Base-by-base conservation (phyloP, 2,888 invertebrate species). In the Conus canariensis region DNA sequence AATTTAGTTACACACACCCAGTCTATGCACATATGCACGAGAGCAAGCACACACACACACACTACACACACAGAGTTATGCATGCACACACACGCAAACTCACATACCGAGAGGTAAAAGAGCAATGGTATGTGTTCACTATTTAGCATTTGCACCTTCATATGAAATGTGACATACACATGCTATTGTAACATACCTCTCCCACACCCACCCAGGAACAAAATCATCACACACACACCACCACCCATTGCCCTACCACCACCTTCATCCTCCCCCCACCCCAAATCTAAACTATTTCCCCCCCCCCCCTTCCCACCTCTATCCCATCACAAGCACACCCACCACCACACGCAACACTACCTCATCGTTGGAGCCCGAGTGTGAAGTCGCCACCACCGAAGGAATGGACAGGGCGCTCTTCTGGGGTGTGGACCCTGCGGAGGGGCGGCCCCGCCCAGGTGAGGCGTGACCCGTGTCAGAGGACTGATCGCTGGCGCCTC, bases 331-430 rank as follows among this genome's bases (percentile, higher is more conserved):
- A 2, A 25, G 14, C 30, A 7, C 16, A 3, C 16, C 64, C 64
- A 1, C 45, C 45, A 45, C 25, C 30, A 25, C 6, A 64, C 25
- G 25, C 58, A 9, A 88, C 60, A 14, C 60, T 85, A 89, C 89
- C 89, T 89, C 89, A 45, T 85, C 89, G 3, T 80, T 82, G n/a
- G 89, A 89, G 19, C 85, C 83, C 22, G 89, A 59, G 16, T 88
- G 88, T 30, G 88, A 88, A 7, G 80, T 22, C 14, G 83, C 82
- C 4, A n/a, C 67, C 7, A 64, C 56, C 5, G 89, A 67, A 0
- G 89, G 88, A n/a, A 85, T 85, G 85, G 82, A 83, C 67, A 89
- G 83, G 30, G 45, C 85, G 67, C 67, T 82, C 22, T 58, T 60
- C 56, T 85, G 22, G 10, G 89, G 89, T 14, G 89, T 86, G 67